Base-by-base conservation (phyloP, 2,888 invertebrate species). In the Ormyrus pomaceus region DNA sequence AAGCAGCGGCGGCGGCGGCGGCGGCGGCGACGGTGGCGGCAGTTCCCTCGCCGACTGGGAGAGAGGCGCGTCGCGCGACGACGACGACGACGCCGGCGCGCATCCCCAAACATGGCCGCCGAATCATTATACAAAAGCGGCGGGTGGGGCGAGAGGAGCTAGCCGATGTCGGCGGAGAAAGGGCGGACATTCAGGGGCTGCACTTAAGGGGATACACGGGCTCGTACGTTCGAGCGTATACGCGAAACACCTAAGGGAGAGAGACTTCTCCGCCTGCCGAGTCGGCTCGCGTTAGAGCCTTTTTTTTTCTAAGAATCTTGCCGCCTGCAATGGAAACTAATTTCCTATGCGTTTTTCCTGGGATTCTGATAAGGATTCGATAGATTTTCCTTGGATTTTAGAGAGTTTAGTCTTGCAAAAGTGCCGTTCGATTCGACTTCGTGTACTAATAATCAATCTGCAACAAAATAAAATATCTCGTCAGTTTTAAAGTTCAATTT, bases 21-120 rank as follows among this genome's bases (percentile, higher is more conserved):
- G 34, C 82, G 85, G 34, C 34, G 34, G 34, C 51, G 58, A 86
- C 86, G 84, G 19, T 19, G 19, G 79, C 77, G 78, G 77, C 82
- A 34, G 34, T 34, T 34, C 34, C 34, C 34, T 34, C 34, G 34
- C 34, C 34, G 34, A 34, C 34, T 34, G 34, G 34, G 34, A 34
- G 34, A 34, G 34, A 34, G 34, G 85, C 84, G 87, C 86, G 85
- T 86, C 83, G 85, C 84, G 34, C 34, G 34, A 34, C 34, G 34
- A 34, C 34, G 84, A 85, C 86, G 84, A 85, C 86, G 85, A 83
- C 85, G 83, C 84, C 85, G 34, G 84, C 86, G 89, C 88, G 88
- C 88, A 89, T 82, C 81, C 73, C 72, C 81, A 72, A 82, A 82
- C 81, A 82, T 82, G 81, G 81, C 81, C 73, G 81, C 75, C 64